Evolutionary conservation across 2,888 invertebrate species (phyloP).

Genomic region (Lamellibrachia satsuma): DNA sequence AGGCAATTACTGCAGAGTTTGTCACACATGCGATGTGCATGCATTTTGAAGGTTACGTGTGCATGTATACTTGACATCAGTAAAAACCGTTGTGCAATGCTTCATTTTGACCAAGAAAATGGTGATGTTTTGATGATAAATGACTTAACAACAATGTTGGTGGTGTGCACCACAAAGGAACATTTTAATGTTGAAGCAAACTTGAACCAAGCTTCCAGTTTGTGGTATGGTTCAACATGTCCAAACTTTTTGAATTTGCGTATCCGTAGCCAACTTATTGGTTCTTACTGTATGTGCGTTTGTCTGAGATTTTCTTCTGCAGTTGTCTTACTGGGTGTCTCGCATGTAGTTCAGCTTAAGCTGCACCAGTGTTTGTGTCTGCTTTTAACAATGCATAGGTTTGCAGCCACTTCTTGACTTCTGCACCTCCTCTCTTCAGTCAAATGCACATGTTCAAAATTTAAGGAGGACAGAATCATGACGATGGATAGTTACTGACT

Average conservation of each 20-base stretch:
- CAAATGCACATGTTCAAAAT: not conserved
- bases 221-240: not conserved
- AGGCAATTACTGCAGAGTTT: not conserved
- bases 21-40: not conserved
- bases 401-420: conserved; percentile 5
- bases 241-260: not conserved
- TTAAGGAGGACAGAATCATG: conserved; percentile 9
- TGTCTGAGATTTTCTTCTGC: conserved; percentile 11
- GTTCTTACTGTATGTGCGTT: not conserved
- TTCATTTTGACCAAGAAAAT: conserved; percentile 13
- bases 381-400: not conserved
- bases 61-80: not conserved
- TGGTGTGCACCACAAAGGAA: conserved; percentile 1
- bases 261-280: not conserved
- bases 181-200: conserved; percentile 14
- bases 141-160: not conserved
- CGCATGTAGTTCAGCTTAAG: not conserved
- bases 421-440: not conserved
- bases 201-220: conserved; percentile 9
- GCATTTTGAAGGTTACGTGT: not conserved
- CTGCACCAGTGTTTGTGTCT: conserved; percentile 6
- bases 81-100: not conserved
- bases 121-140: conserved; percentile 6
- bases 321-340: conserved; percentile 3
- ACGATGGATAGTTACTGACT: not conserved